Evolutionary conservation across 2,113 vertebrate species (phyloP), one percentile per base, ranked within the genome.

Genomic region (Syrmaticus mikado): DNA sequence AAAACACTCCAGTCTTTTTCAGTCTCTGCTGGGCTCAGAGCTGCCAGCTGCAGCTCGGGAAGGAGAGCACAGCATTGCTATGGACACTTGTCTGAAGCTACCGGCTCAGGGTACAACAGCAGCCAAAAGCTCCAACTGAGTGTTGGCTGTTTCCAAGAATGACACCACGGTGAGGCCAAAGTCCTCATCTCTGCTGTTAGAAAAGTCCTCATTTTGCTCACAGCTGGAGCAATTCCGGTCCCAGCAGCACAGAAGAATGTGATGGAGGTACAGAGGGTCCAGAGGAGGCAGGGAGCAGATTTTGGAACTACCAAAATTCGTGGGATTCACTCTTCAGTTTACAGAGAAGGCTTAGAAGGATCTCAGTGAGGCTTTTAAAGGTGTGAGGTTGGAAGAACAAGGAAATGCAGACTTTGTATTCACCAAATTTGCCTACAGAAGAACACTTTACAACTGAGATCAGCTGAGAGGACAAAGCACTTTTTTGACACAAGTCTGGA

Each of bases 121-220:
- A 75, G 79, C 78, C n/a, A 48, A 8, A 46, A 34, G 16, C 32
- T 17, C n/a, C 45, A 15, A 32, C 24, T 40, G 38, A 65, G n/a
- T 0, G 0, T 11, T 12, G 25, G 52, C 30, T 66, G 76, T 24
- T 60, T 20, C 25, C 38, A 24, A 45, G 79, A 72, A 30, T 34
- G 52, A 36, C 3, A 34, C 40, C 1, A 19, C 25, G 11, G 28
- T 4, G 36, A 58, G 48, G 61, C 14, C 55, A 74, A 50, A 68
- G 53, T 34, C 27, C 34, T 57, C 2, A 0, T 10, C 27, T 50
- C 41, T 46, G 66, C 52, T 48, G 6, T 24, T 24, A 34, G 0
- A 41, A 34, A 68, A 73, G 57, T 22, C 16, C 85, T 30, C 0
- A 0, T 18, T 16, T n/a, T 15, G 3, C 40, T 78, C 6, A 20